Evolutionary conservation across 1,140 invertebrate species (phyloP), one percentile per base, ranked within the genome.

Genomic region (Hestina assimilis): DNA sequence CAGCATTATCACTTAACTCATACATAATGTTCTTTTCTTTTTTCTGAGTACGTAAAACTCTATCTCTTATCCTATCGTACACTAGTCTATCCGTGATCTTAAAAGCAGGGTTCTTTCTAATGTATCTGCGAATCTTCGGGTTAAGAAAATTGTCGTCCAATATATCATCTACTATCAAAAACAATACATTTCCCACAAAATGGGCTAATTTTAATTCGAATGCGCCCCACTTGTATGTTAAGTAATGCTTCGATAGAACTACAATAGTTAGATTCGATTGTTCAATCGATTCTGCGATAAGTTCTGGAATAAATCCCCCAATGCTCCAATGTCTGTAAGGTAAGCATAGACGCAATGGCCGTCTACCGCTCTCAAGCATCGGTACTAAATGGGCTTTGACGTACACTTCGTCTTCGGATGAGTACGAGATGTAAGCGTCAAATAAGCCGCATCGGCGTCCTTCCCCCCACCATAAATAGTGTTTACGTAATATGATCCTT

Each of bases 371-470:
- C 77, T 95, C 93, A n/a, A 97, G 78, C 33, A 91, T 89, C 0
- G 92, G 86, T 26, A 95, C 90, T 12, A 98, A 73, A 40, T 93
- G 87, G 3, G 92, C 88, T 0, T 92, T 79, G 0, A 97, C 92
- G 75, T 94, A 96, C 2, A 92, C 90, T 50, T 94, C 92, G 75
- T 98, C 96, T 69, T 92, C 91, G 66, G 95, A 93, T 0, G 95
- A 95, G 73, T 94, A 97, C 57, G 95, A 96, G 26, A 98, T 91
- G 78, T 97, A 98, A 0, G 95, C 96, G 71, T 98, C 96, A 76
- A 94, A 97, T 4, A 90, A 73, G 4, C 23, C 31, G n/a, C 12
- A 67, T 57, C n/a, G 0, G 1, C 2, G 0, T 26, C 91, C 66
- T 33, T 93, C 40, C 0, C 88, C 69, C 61, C n/a, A 92, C 93